Percentiles rank a stretch among this genome's conserved stretches.
Evolutionary conservation across 2,888 invertebrate genomes (phyloP).

Genomic region (Aromia moschata): DNA sequence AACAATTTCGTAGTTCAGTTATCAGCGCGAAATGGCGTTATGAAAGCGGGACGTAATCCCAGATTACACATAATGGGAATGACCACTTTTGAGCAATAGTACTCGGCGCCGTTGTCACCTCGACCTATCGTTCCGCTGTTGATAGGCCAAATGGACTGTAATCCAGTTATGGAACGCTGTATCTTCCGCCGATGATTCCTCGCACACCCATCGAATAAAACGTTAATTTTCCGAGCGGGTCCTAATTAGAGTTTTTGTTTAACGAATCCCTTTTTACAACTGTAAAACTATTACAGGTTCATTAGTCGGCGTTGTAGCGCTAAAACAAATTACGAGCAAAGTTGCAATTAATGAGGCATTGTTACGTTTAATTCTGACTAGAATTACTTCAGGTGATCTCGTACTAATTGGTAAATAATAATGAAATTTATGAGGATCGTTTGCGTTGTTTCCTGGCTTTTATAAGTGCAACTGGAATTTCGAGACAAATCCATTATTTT

Average conservation of each 20-base stretch:
- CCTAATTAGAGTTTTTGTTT: slow-evolving; percentile 37
- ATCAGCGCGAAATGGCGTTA: slow-evolving; percentile 27
- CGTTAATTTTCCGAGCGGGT: slow-evolving; percentile 31
- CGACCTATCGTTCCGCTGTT: slow-evolving; percentile 18
- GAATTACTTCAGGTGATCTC: slow-evolving; percentile 32
- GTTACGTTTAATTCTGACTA: slow-evolving; percentile 32
- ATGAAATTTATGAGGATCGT: too few relatives aligned
- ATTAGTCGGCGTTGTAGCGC: slow-evolving; percentile 31
- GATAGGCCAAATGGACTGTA: slow-evolving; percentile 31
- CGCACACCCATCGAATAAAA: slow-evolving; percentile 32
- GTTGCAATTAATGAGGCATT: slow-evolving; percentile 35
- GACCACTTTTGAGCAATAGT: slow-evolving; percentile 23
- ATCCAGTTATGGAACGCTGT: slow-evolving; percentile 29
- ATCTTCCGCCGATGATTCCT: slow-evolving; percentile 24
- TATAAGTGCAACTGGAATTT: too few relatives aligned
- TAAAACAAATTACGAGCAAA: slow-evolving; percentile 30
- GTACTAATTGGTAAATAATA: slow-evolving; percentile 29
- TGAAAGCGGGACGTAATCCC: slow-evolving; percentile 23
- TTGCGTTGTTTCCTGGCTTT: too few relatives aligned
- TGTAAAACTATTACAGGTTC: slow-evolving; percentile 38
- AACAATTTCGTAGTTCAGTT: slow-evolving; percentile 27
- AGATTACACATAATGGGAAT: slow-evolving; percentile 25
- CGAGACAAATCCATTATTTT: too few relatives aligned
- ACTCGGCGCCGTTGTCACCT: slow-evolving; percentile 27
- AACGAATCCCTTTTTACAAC: slow-evolving; percentile 32